Evolutionary conservation across 2,888 invertebrate species (phyloP).

Genomic region (Enchytraeus crypticus): DNA sequence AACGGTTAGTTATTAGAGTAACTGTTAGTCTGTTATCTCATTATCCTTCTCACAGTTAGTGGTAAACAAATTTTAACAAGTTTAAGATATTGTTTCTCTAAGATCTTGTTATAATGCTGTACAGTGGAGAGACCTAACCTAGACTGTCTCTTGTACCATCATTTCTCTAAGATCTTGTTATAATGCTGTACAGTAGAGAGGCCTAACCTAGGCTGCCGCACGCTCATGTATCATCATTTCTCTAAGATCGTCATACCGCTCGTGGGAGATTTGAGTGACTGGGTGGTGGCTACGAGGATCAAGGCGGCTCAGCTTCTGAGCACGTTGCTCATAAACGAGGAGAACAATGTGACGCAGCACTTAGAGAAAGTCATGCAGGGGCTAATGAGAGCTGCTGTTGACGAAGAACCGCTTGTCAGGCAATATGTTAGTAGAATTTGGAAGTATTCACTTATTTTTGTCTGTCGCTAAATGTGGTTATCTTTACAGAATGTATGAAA

Average conservation of each 20-base stretch:
- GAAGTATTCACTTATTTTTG: too few species aligned
- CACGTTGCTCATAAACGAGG: conserved; percentile 64
- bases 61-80: too few species aligned
- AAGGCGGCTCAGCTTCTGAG: conserved; percentile 68
- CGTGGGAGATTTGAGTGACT: conserved; percentile 62
- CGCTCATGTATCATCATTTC: conserved; percentile 66
- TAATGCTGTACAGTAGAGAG: conserved; percentile 57
- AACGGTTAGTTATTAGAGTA: too few species aligned
- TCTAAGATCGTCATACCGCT: conserved; percentile 63
- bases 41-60: too few species aligned
- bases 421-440: conserved; percentile 48
- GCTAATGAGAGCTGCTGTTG: conserved; percentile 60
- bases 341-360: conserved; percentile 62
- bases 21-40: too few species aligned
- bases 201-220: conserved; percentile 79
- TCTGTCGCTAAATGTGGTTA: too few species aligned
- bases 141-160: conserved; percentile 75
- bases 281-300: conserved; percentile 63
- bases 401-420: conserved; percentile 58
- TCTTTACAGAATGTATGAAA: too few species aligned
- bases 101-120: too few species aligned
- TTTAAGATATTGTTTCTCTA: too few species aligned
- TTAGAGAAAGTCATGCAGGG: conserved; percentile 56
- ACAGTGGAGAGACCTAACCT: conserved; percentile 70
- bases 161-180: too few species aligned